phyloP scores from a whole-genome alignment of 2,113 vertebrate genomes.

The Podarcis muralis region DNA sequence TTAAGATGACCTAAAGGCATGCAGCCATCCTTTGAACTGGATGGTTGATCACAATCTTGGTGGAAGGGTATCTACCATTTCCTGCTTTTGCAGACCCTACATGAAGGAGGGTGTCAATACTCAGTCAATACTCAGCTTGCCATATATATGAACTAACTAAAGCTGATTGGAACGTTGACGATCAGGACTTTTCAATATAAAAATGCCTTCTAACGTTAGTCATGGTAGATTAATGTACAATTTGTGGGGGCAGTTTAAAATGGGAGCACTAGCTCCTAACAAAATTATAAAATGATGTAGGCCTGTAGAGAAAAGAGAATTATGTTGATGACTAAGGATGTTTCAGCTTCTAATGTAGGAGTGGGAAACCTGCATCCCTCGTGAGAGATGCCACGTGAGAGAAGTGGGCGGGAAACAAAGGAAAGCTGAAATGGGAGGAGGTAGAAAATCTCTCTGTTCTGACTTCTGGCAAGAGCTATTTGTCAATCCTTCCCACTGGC shows the following conservation, averaged over 20 bases:
- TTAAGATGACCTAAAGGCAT: neutral
- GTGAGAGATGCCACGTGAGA: no score
- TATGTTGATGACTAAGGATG: neutral
- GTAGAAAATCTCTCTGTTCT: no score
- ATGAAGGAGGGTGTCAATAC: no score
- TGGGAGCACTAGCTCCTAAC: neutral
- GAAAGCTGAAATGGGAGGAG: no score
- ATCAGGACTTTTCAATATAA: neutral
- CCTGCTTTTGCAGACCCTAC: neutral
- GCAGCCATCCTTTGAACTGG: neutral
- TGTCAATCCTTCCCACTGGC: no score
- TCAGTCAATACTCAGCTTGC: neutral
- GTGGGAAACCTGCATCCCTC: no score
- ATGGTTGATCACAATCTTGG: neutral
- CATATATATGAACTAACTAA: neutral
- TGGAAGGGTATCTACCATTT: neutral
- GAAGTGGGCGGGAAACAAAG: no score
- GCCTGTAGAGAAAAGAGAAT: neutral
- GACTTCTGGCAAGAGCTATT: no score
- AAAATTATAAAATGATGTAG: neutral
- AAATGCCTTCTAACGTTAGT: neutral
- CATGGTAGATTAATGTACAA: no score
- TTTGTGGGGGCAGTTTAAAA: neutral
- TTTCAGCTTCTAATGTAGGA: neutral
- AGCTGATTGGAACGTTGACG: neutral